A percentile compares a stretch with the other conserved stretches of the same genome.
Evolutionary conservation across 2,888 invertebrate genomes (phyloP).

Genomic region (Rhagonycha lutea): DNA sequence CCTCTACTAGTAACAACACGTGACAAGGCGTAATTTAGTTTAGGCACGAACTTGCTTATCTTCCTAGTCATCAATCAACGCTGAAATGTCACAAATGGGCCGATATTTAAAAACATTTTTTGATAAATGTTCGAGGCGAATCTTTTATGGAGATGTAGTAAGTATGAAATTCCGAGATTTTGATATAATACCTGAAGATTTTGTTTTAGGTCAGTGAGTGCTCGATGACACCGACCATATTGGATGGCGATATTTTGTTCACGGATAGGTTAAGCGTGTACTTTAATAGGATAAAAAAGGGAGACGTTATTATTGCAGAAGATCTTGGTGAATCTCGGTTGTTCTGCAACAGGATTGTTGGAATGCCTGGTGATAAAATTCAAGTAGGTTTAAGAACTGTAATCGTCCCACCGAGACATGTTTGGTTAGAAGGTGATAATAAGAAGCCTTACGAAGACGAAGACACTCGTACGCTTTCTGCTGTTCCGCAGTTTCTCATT

Average conservation of each 20-base stretch:
- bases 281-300: constrained; percentile 66
- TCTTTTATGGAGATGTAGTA: not conserved
- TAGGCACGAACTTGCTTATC: too few species aligned
- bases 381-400: constrained; percentile 53
- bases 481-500: constrained; percentile 85
- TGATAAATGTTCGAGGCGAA: not conserved
- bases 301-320: constrained; percentile 84
- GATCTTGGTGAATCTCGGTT: constrained; percentile 82
- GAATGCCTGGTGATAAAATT: constrained; percentile 76
- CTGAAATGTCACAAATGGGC: not conserved
- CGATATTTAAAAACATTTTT: not conserved
- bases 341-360: constrained; percentile 84
- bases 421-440: constrained; percentile 94
- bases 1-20: too few species aligned
- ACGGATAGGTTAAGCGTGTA: constrained; percentile 79
- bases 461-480: constrained; percentile 86
- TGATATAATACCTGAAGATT: constrained; percentile 1
- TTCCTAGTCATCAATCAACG: too few species aligned
- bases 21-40: too few species aligned
- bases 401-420: constrained; percentile 79
- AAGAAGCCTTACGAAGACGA: constrained; percentile 74
- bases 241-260: constrained; percentile 78
- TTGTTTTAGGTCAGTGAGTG: constrained; percentile 79
- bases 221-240: constrained; percentile 91
- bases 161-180: not conserved